Base-by-base conservation (phyloP, 64 coral and sea anemone genomes). In the Stichodactyla helianthus region DNA sequence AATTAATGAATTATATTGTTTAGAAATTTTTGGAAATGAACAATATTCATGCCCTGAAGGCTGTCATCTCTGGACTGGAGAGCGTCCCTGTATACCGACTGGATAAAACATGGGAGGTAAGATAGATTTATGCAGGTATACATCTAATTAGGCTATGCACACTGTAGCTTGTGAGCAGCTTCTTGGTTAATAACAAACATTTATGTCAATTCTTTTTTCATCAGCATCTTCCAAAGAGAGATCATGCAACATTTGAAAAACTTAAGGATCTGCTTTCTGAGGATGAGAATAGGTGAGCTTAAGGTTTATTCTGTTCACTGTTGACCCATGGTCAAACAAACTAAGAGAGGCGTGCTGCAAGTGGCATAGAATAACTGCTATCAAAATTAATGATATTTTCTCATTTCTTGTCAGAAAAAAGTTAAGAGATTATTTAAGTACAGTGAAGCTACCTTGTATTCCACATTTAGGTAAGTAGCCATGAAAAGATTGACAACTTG, bases 1-100 rank as follows among this genome's bases (percentile, higher is more conserved):
- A 6, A 68, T 25, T 50, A 52, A 85, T 76, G 23, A 22, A 51
- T 53, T 86, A 44, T 44, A 44, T 89, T 27, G 25, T 68, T 54
- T 71, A 98, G 96, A 98, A 88, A 98, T 84, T 98, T 11, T 92
- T 90, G 50, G 96, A 98, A 44, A 61, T 98, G 53, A 95, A 95
- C 56, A 98, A 95, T 23, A 79, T 98, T 12, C 96, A 98, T 61
- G 94, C 93, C 2, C 88, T 94, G 16, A 99, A 99, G 57, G 97
- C 97, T 18, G 91, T 99, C 15, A 88, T 99, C 10, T 87, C 97
- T 91, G 97, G 97, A 27, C 93, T 99, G 59, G 93, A 99, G 86
- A 99, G 97, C 91, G 97, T 89, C 59, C 85, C 97, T 13, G 89
- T 99, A 23, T 99, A 91, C 54, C 84, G 97, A 88, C 91, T 99